These are phyloP conservation scores for Simalia tracyae DNA, from an alignment of 2,797 vertebrate genomes.

Conservation along the genomic window DNA sequence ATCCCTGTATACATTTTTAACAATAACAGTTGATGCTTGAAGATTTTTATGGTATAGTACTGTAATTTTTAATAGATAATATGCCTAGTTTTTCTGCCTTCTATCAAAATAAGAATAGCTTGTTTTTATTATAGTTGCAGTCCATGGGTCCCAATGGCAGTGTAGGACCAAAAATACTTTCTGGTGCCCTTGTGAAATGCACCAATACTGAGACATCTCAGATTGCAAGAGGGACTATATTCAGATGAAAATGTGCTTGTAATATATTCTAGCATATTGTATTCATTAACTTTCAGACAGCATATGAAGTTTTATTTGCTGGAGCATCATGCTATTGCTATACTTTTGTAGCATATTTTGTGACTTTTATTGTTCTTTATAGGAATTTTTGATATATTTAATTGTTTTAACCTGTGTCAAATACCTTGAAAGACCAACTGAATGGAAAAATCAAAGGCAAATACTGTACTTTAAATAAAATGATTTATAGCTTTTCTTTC, in stretches of 20 bases:
- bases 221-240: not conserved
- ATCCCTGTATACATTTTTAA: not conserved
- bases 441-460: not conserved
- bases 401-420: not conserved
- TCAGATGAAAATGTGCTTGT: not conserved
- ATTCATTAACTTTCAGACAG: not conserved
- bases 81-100: not conserved
- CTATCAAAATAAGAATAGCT: not conserved
- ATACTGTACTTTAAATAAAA: not conserved
- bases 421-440: not conserved
- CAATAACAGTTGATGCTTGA: not conserved
- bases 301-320: not conserved
- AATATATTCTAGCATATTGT: not conserved
- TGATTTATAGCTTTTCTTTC: constrained; percentile 23
- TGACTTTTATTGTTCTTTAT: not conserved
- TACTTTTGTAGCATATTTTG: not conserved
- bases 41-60: not conserved
- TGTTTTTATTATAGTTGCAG: not conserved
- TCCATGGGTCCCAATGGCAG: not conserved
- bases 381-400: not conserved
- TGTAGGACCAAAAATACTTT: not conserved
- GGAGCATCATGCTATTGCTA: not conserved
- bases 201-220: not conserved
- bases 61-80: not conserved
- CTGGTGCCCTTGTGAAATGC: not conserved